These are phyloP conservation scores for Simalia tracyae DNA, from an alignment of 2,797 vertebrate genomes.

Conservation along the genomic window DNA sequence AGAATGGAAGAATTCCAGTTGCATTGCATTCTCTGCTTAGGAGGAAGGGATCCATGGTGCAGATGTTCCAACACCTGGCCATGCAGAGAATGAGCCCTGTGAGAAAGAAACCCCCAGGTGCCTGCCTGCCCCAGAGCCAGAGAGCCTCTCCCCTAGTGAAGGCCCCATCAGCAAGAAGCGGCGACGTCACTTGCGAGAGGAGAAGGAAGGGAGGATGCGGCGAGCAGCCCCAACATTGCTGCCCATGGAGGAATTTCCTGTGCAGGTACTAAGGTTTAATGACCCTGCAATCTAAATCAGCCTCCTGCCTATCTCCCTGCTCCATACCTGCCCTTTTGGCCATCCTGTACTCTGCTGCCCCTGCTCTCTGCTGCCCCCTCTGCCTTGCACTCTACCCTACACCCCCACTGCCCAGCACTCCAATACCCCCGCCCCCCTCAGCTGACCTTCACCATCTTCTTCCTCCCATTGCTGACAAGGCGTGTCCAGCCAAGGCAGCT, in stretches of 20 bases:
- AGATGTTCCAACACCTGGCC: slow-evolving; percentile 60
- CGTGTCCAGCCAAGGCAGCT: background rate
- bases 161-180: slow-evolving; percentile 63
- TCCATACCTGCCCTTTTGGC: background rate
- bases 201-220: slow-evolving; percentile 40
- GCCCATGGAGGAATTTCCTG: slow-evolving; percentile 48
- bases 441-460: background rate
- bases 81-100: slow-evolving; percentile 66
- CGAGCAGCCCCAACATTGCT: slow-evolving; percentile 25
- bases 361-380: background rate
- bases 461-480: background rate
- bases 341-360: background rate
- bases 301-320: background rate
- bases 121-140: slow-evolving; percentile 43
- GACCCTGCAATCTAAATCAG: background rate
- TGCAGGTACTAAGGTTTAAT: slow-evolving; percentile 34
- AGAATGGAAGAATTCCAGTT: background rate
- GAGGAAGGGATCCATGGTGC: slow-evolving; percentile 65
- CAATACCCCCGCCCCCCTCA: background rate
- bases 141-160: slow-evolving; percentile 52
- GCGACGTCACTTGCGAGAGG: slow-evolving; percentile 57
- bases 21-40: slow-evolving; percentile 29
- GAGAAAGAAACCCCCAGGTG: slow-evolving; percentile 58
- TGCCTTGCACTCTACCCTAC: background rate
- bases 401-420: too few relatives aligned